Percentiles rank a stretch among this genome's conserved stretches.
These are phyloP conservation scores for Variabilichromis moorii DNA, from an alignment of 2,113 vertebrate species.

Conservation along the genomic window DNA sequence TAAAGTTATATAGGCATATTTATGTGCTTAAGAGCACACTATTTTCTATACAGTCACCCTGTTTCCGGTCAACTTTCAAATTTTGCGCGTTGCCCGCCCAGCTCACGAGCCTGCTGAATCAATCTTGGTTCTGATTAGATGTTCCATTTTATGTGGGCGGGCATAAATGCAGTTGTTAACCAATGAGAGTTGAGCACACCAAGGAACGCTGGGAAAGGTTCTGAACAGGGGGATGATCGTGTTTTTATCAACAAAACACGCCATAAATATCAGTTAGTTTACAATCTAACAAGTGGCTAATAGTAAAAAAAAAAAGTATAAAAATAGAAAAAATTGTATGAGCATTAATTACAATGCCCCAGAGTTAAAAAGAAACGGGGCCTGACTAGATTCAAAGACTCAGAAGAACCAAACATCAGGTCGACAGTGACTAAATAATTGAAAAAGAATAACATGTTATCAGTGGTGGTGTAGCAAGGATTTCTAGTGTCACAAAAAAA, in stretches of 20 bases:
- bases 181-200: neutral
- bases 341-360: neutral
- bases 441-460: neutral
- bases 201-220: neutral
- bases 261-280: neutral
- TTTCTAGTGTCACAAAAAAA: neutral
- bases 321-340: neutral
- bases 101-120: neutral
- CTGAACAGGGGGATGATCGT: no score
- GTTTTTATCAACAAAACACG: neutral
- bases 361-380: neutral
- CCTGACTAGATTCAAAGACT: neutral
- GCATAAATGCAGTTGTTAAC: neutral
- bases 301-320: neutral
- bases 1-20: neutral
- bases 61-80: conserved; percentile 71
- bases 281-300: neutral
- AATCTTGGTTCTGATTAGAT: conserved; percentile 18
- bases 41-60: neutral
- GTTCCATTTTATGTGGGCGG: neutral
- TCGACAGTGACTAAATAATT: neutral
- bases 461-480: neutral
- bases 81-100: conserved; percentile 61
- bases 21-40: neutral
- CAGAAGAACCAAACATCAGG: neutral